Conservation (phyloP, 2,888 invertebrate genomes). For the Magallana nippona region DNA sequence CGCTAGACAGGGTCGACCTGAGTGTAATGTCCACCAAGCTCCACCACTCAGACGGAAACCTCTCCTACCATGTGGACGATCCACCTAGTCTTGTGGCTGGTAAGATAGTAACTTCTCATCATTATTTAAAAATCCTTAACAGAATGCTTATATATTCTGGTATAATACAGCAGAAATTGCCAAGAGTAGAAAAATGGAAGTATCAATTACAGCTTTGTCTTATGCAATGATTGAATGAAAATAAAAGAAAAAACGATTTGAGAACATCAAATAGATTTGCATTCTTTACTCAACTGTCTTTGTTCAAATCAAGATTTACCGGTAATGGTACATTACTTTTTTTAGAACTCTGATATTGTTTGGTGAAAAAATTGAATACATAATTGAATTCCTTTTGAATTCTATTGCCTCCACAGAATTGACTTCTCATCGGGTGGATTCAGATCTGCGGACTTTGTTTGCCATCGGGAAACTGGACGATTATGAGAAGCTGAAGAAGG, state of each 20-base stretch:
- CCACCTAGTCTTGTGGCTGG: conserved; percentile 59
- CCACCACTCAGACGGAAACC: conserved; percentile 55
- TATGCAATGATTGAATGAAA: too few relatives aligned
- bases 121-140: too few relatives aligned
- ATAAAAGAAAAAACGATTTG: too few relatives aligned
- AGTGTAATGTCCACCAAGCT: neutral
- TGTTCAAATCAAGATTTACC: too few relatives aligned
- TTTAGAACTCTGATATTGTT: too few relatives aligned
- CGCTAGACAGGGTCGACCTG: conserved; percentile 39
- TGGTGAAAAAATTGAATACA: neutral
- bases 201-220: too few relatives aligned
- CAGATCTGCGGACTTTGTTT: conserved; percentile 74
- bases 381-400: neutral
- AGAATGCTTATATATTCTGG: too few relatives aligned
- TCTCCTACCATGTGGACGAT: conserved; percentile 63
- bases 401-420: conserved; percentile 50
- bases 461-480: conserved; percentile 78
- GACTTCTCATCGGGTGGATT: conserved; percentile 65
- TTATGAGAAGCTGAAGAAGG: conserved; percentile 77
- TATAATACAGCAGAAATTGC: too few relatives aligned
- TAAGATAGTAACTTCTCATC: conserved; percentile 32
- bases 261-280: too few relatives aligned
- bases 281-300: too few relatives aligned
- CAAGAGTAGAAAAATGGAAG: too few relatives aligned
- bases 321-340: too few relatives aligned